phyloP scores from a whole-genome alignment of 2,888 invertebrate genomes.

The Chaetogeoica ovagalla region DNA sequence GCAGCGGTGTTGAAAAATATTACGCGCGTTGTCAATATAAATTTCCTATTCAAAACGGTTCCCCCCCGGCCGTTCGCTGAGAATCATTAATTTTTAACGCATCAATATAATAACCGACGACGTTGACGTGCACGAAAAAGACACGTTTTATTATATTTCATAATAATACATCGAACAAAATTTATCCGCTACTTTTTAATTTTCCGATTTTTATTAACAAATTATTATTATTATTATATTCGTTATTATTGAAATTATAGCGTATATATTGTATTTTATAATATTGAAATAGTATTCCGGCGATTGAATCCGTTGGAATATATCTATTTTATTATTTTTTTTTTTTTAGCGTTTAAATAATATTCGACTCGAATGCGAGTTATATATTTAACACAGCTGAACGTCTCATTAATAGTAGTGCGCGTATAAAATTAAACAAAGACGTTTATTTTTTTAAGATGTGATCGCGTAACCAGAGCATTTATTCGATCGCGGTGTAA shows the following conservation, averaged over 20 bases:
- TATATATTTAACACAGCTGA: background rate
- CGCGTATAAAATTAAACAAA: conserved; percentile 17
- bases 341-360: no score
- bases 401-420: conserved; percentile 20
- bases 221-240: no score
- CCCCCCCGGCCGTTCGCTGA: no score
- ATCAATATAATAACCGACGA: conserved; percentile 5
- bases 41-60: conserved; percentile 9
- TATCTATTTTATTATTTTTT: no score
- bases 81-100: conserved; percentile 26
- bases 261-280: no score
- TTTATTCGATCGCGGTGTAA: conserved; percentile 3
- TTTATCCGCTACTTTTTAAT: background rate
- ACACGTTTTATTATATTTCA: no score
- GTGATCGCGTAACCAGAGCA: conserved; percentile 11
- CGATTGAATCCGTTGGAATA: background rate
- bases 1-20: background rate
- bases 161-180: background rate
- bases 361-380: background rate
- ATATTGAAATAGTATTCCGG: no score
- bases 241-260: no score
- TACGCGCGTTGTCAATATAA: conserved; percentile 20
- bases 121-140: background rate
- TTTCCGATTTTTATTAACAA: background rate
- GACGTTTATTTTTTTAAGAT: conserved; percentile 9